Evolutionary conservation across 2,113 vertebrate genomes (phyloP).

Genomic region (Aegithalos caudatus): DNA sequence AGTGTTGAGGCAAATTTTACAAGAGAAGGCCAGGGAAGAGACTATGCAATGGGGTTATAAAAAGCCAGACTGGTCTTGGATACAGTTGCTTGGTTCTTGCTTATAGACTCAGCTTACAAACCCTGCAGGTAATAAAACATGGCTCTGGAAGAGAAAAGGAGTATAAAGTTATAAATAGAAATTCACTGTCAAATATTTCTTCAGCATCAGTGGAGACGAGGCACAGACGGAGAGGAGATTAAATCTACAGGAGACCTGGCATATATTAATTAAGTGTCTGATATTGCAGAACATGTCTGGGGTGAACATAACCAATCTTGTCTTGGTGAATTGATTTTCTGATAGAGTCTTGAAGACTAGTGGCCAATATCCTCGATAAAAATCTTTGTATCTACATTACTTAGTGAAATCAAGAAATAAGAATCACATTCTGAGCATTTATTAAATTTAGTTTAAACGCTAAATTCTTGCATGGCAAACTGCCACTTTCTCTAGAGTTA

Average conservation of each 20-base stretch:
- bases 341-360: constrained; percentile 53
- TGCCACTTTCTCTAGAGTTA: constrained; percentile 27
- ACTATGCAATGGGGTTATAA: neutral
- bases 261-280: constrained; percentile 71
- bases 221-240: constrained; percentile 56
- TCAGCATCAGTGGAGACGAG: constrained; percentile 22
- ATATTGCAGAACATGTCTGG: constrained; percentile 55
- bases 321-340: constrained; percentile 71
- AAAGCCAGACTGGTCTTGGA: neutral
- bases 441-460: constrained; percentile 47
- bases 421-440: neutral
- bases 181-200: constrained; percentile 42
- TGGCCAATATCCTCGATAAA: constrained; percentile 8
- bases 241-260: constrained; percentile 56
- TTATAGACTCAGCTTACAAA: neutral
- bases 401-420: constrained; percentile 54
- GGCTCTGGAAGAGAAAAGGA: neutral
- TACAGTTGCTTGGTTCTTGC: neutral
- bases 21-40: neutral
- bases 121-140: constrained; percentile 16
- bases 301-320: constrained; percentile 49
- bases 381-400: constrained; percentile 61
- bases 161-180: constrained; percentile 61
- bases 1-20: neutral
- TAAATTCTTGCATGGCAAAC: constrained; percentile 29